Evolutionary conservation across 2,113 vertebrate species (phyloP), one percentile per base, ranked within the genome.

Genomic region (Hoplias malabaricus): DNA sequence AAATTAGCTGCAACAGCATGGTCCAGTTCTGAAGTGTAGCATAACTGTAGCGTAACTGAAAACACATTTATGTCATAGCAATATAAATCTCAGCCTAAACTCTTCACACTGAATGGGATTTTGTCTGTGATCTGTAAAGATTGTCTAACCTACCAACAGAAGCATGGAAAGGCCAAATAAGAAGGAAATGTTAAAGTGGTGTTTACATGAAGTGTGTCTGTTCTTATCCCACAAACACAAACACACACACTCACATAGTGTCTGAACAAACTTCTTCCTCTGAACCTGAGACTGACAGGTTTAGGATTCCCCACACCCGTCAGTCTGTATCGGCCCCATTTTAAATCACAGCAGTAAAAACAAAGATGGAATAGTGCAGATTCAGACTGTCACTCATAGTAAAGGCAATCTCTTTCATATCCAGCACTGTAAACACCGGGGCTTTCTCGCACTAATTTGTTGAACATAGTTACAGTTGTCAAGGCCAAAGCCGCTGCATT

Each of bases 401-500:
- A 61, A 73, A 82, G 53, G 36, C 16, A 23, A 57, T 78, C 70
- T 74, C 77, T 86, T 86, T 87, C 59, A 87, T 84, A 86, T 83
- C 48, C 53, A 69, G 31, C 31, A 74, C 78, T 66, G 78, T 85
- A 84, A 87, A 91, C 84, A 84, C 16, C 63, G 1, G 27, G 23
- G 56, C 75, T 83, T 82, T 82, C 85, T 83, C 75, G 23, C 65
- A 78, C 87, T 89, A 87, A 92, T 91, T 91, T 89, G 89, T 89
- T 89, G 73, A 90, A 89, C 87, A 88, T 83, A 90, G 91, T 86
- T 89, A 91, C 89, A 80, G 90, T 93, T 85, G 91, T 89, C 86
- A 89, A 50, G 88, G 88, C 74, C 63, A 86, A 89, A 87, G 68
- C 79, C 54, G 73, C 21, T 72, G 27, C 62, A 82, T 83, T 82